phyloP scores from a whole-genome alignment of 2,797 vertebrate genomes.

The Coregonus suidteri region DNA sequence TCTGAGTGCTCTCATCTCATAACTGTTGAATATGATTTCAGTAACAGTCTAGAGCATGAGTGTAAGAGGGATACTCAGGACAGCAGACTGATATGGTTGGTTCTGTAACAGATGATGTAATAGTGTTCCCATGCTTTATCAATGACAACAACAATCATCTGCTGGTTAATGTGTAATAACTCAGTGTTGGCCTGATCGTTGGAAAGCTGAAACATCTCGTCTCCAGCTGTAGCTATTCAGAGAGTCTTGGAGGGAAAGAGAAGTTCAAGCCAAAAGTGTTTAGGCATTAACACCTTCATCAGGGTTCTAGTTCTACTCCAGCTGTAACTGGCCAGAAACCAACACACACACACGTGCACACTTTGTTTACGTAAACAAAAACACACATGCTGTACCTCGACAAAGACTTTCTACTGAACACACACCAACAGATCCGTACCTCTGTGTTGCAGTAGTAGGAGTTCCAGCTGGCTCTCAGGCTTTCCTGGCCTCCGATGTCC shows the following conservation, averaged over 20 bases:
- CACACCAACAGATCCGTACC: slow-evolving; percentile 59
- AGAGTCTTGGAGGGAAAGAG: neutral
- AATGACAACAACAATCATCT: neutral
- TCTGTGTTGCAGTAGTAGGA: slow-evolving; percentile 84
- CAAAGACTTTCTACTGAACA: neutral
- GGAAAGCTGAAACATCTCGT: neutral
- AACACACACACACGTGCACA: neutral
- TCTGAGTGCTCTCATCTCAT: neutral
- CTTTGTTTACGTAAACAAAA: neutral
- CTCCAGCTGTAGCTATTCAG: neutral
- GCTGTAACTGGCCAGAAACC: neutral
- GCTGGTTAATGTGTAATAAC: slow-evolving; percentile 17
- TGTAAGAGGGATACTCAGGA: neutral
- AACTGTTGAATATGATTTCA: neutral
- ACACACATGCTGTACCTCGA: neutral
- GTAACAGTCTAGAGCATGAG: too few species aligned
- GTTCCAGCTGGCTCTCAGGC: slow-evolving; percentile 80
- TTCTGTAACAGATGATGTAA: slow-evolving; percentile 23
- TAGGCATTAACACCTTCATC: neutral
- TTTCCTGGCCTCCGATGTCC: slow-evolving; percentile 87
- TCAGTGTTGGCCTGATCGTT: neutral
- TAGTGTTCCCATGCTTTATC: slow-evolving; percentile 9
- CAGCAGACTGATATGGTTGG: neutral
- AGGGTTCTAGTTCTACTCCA: neutral
- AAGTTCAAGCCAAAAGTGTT: neutral